Evolutionary conservation across 1,140 invertebrate species (phyloP), one percentile per base, ranked within the genome.

Genomic region (Drosophila erecta): DNA sequence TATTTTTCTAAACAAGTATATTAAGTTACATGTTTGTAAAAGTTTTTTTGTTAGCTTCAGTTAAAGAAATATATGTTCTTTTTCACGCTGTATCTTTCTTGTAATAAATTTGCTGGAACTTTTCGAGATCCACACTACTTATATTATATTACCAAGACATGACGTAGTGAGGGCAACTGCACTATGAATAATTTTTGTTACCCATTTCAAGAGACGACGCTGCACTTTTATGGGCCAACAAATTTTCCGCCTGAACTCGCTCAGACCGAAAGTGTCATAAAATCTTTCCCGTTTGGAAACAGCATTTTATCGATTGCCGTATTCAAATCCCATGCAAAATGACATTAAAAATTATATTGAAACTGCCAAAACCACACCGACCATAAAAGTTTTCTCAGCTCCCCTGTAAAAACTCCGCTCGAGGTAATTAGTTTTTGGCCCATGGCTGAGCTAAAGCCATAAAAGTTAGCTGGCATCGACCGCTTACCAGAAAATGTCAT

Each of bases 241-340:
- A 55, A 70, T 70, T 70, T 66, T 65, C 62, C 67, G 62, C 20
- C 43, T 70, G n/a, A 37, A 30, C 57, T 40, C 8, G 14, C 40
- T 44, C 30, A 38, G 46, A 64, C 15, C 5, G 27, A 47, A 79
- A 75, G 60, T 57, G 73, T 17, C 67, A 59, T 80, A 76, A 81
- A 74, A 74, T 4, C 35, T 40, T 37, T 14, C 8, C 14, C 6
- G 56, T 14, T 33, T 24, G 7, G 14, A 17, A 33, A 22, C 37
- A 58, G 49, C 38, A 14, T 49, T 74, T 74, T 66, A 78, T 83
- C 75, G 73, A 79, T 66, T 60, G 57, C 51, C 53, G 46, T 56
- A 84, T 79, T 75, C 60, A 75, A 84, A 83, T 83, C 59, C 71
- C 71, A 83, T 83, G 80, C 79, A 76, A 79, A 83, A 79, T 73